Evolutionary conservation across 2,113 vertebrate genomes (phyloP).

Genomic region (Eulacestoma nigropectus): DNA sequence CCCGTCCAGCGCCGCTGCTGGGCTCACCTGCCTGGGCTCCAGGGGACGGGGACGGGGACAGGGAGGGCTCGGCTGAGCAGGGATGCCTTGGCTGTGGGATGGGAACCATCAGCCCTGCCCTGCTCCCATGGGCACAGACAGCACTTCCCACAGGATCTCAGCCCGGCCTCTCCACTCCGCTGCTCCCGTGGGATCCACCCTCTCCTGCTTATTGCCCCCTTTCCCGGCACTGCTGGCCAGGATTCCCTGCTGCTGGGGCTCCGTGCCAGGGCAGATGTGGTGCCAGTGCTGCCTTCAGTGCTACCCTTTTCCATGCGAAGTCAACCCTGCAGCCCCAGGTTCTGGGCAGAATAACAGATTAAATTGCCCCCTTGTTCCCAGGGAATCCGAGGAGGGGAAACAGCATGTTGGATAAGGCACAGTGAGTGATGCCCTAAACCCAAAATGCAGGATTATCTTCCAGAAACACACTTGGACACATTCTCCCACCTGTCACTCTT

Average conservation of each 20-base stretch:
- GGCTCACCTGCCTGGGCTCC: not conserved
- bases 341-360: not conserved
- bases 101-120: not conserved
- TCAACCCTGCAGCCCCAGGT: not conserved
- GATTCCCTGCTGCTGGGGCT: not conserved
- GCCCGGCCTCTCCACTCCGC: not conserved
- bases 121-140: not conserved
- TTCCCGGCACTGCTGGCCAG: not conserved
- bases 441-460: not conserved
- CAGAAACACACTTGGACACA: not conserved
- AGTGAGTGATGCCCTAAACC: not conserved
- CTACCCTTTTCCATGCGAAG: not conserved
- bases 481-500: not conserved
- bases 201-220: not conserved
- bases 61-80: not conserved
- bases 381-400: not conserved
- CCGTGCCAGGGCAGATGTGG: not conserved
- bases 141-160: not conserved
- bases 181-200: not conserved
- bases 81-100: not conserved
- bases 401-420: not conserved
- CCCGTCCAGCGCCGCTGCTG: not conserved
- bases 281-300: not conserved
- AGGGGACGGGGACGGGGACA: rapidly evolving
- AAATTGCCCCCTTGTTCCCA: not conserved